phyloP scores from a whole-genome alignment of 2,797 vertebrate species.

The Rhinichthys osculus region DNA sequence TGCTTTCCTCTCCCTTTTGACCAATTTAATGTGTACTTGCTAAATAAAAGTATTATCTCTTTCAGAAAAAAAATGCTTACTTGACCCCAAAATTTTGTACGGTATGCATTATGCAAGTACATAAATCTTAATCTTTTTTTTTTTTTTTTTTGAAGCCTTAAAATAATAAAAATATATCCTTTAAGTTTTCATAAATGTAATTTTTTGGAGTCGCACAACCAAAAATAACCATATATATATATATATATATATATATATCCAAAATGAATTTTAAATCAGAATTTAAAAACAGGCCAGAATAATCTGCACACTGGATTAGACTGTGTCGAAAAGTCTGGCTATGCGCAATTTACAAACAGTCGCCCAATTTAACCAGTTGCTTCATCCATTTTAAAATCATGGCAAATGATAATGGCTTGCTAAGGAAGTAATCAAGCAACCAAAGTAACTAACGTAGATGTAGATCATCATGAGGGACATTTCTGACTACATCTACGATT shows the following conservation, averaged over 20 bases:
- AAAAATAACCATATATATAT: not conserved
- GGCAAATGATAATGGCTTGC: not conserved
- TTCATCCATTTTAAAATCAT: not conserved
- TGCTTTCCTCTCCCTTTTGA: not conserved
- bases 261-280: not conserved
- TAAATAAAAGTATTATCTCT: not conserved
- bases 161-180: not conserved
- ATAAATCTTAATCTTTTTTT: too few relatives aligned
- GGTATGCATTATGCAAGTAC: too few relatives aligned
- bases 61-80: not conserved
- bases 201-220: not conserved
- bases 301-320: not conserved
- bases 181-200: not conserved
- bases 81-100: not conserved
- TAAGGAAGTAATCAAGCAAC: not conserved
- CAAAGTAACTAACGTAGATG: not conserved
- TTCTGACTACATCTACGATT: constrained; percentile 9
- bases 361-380: not conserved
- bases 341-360: not conserved
- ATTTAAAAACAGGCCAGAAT: not conserved
- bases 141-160: not conserved
- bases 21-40: not conserved
- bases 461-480: not conserved
- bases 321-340: not conserved
- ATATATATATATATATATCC: too few relatives aligned